Conservation (phyloP, 2,113 vertebrate species). For the Hippoglossus stenolepis region DNA sequence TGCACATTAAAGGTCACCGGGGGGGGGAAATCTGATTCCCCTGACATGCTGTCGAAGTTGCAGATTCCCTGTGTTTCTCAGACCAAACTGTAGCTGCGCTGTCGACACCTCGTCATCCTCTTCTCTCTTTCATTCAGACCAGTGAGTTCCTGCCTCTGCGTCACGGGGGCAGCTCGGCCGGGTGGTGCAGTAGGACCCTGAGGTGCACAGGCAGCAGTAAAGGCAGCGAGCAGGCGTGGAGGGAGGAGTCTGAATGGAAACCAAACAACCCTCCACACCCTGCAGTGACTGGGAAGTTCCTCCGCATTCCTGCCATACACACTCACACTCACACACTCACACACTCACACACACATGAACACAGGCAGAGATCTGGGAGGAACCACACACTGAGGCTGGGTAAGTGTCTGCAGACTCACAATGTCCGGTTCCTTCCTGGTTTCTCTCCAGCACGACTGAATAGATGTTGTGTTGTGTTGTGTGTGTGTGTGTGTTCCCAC, state of each 20-base stretch:
- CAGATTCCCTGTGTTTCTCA: no score
- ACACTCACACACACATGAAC: constrained; percentile 5
- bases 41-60: no score
- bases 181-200: constrained; percentile 80
- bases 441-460: constrained; percentile 5
- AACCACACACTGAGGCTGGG: constrained; percentile 31
- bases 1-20: no score
- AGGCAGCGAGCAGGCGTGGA: constrained; percentile 21
- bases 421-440: constrained; percentile 13
- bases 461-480: not conserved
- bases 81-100: no score
- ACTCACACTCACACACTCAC: constrained; percentile 29
- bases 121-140: no score
- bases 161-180: not conserved
- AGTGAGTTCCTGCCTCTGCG: no score
- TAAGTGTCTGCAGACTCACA: constrained; percentile 43
- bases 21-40: no score
- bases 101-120: no score
- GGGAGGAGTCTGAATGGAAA: constrained; percentile 69
- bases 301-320: constrained; percentile 74
- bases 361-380: constrained; percentile 28
- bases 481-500: constrained; percentile 35
- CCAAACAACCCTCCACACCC: constrained; percentile 77
- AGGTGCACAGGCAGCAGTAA: constrained; percentile 29
- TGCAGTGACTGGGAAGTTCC: constrained; percentile 66